Base-by-base conservation (phyloP, 2,888 invertebrate genomes). In the Cepaea hortensis region DNA sequence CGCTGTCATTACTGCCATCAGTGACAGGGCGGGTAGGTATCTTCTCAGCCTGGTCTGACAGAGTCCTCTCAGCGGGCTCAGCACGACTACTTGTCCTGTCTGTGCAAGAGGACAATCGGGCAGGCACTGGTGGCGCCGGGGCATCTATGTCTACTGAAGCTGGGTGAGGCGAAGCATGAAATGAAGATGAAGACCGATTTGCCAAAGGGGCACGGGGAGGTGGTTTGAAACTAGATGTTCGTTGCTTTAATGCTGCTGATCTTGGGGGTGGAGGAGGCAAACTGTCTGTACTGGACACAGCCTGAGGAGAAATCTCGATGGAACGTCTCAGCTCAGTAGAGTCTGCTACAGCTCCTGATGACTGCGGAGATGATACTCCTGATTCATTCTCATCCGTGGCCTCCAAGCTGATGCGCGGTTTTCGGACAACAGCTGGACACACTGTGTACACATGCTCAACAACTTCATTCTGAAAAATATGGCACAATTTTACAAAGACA, bases 401-500 rank as follows among this genome's bases (percentile, higher is more conserved):
- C 4, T 88, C 88, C 20, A 85, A 81, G 50, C 80, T 85, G 62
- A 48, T 62, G 23, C 87, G 75, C 18, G 77, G 81, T 15, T 84
- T 65, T 62, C 87, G 86, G 20, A 89, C 88, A 5, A 89, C 90
- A 35, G 90, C 90, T 48, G 90, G 88, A 79, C 89, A 90, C 70
- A 89, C 86, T 20, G 89, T 87, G 87, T 90, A 90, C 1, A 90
- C 85, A 77, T 90, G 90, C 11, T 90, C 89, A 75, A 88, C 88
- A 48, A 82, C 83, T 61, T 88, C 87, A n/a, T 75, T 85, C 90
- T 90, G 87, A 23, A 88, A 88, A 4, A n/a, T 20, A 61, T 72
- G 18, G 46, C 48, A n/a, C 46, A 50, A 35, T 20, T 46, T 62
- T 72, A 73, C 20, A 18, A 35, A 80, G 3, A 23, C 23, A 15